A percentile compares a stretch with the other conserved stretches of the same genome.
These are phyloP conservation scores for Nycticebus coucang DNA, from an alignment of 2,113 vertebrate genomes.

Conservation along the genomic window DNA sequence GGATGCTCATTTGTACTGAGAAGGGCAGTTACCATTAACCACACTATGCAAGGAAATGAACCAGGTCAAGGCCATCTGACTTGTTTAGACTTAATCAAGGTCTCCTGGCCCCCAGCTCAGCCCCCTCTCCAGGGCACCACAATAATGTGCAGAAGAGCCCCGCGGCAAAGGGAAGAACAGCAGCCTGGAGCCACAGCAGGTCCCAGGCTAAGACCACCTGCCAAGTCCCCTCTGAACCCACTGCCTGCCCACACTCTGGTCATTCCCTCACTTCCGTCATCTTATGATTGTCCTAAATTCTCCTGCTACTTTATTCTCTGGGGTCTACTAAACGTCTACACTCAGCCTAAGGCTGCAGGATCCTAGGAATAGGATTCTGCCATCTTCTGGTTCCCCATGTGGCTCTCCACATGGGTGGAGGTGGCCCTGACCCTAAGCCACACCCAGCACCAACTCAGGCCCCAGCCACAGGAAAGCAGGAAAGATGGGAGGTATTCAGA, in stretches of 20 bases:
- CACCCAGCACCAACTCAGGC: not conserved
- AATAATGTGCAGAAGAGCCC: not conserved
- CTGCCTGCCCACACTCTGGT: fast-evolving
- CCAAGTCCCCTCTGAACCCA: not conserved
- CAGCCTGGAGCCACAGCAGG: no score
- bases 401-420: not conserved
- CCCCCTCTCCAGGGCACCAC: not conserved
- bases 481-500: not conserved
- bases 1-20: not conserved
- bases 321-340: not conserved
- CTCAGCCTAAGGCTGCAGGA: fast-evolving
- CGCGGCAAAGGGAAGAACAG: not conserved
- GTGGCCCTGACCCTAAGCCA: not conserved
- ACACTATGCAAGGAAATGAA: not conserved
- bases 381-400: not conserved
- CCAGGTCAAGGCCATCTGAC: not conserved
- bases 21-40: not conserved
- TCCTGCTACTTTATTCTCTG: not conserved
- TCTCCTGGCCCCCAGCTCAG: not conserved
- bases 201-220: no score
- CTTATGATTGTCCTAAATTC: not conserved
- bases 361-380: not conserved
- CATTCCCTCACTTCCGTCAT: not conserved
- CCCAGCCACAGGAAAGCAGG: not conserved
- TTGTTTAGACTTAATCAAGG: not conserved